Percentiles rank a stretch among this genome's conserved stretches.
Conservation (phyloP, 2,113 vertebrate species). For the Zapornia atra region DNA sequence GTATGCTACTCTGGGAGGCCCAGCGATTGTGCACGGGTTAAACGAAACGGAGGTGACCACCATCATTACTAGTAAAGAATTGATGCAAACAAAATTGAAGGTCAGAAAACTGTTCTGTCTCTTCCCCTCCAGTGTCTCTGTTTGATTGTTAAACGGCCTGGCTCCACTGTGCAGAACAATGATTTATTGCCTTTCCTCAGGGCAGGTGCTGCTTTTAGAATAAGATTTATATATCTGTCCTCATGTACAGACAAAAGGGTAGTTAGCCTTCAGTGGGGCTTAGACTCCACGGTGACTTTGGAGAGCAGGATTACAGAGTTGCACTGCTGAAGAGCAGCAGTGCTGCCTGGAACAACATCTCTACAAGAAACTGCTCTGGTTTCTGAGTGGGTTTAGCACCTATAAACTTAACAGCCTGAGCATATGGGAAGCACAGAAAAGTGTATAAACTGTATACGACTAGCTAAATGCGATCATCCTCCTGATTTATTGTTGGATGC, state of each 20-base stretch:
- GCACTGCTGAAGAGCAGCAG: background rate
- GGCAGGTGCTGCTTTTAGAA: background rate
- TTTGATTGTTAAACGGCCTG: background rate
- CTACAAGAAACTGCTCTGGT: background rate
- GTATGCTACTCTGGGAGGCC: conserved; percentile 92
- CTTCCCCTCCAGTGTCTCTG: background rate
- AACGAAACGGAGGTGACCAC: conserved; percentile 92
- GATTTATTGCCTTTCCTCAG: background rate
- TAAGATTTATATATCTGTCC: background rate
- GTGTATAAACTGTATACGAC: background rate
- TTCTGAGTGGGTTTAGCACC: background rate
- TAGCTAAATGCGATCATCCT: background rate
- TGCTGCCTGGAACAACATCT: background rate
- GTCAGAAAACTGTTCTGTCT: conserved; percentile 69
- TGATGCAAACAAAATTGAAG: conserved; percentile 92
- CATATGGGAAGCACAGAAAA: background rate
- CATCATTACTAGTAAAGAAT: conserved; percentile 92
- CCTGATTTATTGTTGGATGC: background rate
- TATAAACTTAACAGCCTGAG: background rate
- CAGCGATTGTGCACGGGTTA: conserved; percentile 90
- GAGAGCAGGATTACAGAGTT: background rate
- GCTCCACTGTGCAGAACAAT: background rate
- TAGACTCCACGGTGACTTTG: background rate
- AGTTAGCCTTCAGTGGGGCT: background rate
- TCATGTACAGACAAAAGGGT: background rate